Base-by-base conservation (phyloP, 2,888 invertebrate species). In the Cheilosia scutellata region DNA sequence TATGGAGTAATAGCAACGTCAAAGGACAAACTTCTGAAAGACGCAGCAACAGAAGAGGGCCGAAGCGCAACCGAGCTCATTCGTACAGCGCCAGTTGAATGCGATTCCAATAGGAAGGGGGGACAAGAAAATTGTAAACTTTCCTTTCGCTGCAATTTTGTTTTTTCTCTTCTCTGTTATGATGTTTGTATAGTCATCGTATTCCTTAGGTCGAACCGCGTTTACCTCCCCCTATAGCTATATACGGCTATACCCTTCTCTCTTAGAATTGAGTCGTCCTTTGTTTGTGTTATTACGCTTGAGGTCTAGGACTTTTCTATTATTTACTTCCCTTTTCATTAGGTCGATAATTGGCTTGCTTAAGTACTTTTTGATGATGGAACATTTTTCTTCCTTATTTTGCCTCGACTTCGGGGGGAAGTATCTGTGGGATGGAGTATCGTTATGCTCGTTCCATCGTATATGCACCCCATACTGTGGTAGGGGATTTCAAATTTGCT, bases 271-370 rank as follows among this genome's bases (percentile, higher is more conserved):
- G 68, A 74, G 51, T 66, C 62, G 79, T 72, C 72, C 77, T 86
- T 82, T 86, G 86, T 82, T 82, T 86, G 82, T 82, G 82, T 82
- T 82, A 77, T 86, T 86, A 68, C 76, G 86, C 82, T 86, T 76
- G 82, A 82, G 82, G 86, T 86, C 86, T 86, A 86, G 86, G 86
- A 86, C 86, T 86, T 86, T 86, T 86, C 82, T 77, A 82, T 86
- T 86, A 86, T 86, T 86, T 88, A 88, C 88, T 88, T 89, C 88
- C 88, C 87, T 87, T 88, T 88, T 89, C 88, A 89, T 88, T 88
- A 89, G 88, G 88, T 89, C 88, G 88, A 89, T 89, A 89, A 89
- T 89, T 89, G 88, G 89, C 89, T 88, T 88, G 88, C 88, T 88
- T 89, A 89, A 89, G 89, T 89, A 88, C 88, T 89, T 88, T 88